Base-by-base conservation (phyloP, 2,797 vertebrate species). In the Pipistrellus pipistrellus region DNA sequence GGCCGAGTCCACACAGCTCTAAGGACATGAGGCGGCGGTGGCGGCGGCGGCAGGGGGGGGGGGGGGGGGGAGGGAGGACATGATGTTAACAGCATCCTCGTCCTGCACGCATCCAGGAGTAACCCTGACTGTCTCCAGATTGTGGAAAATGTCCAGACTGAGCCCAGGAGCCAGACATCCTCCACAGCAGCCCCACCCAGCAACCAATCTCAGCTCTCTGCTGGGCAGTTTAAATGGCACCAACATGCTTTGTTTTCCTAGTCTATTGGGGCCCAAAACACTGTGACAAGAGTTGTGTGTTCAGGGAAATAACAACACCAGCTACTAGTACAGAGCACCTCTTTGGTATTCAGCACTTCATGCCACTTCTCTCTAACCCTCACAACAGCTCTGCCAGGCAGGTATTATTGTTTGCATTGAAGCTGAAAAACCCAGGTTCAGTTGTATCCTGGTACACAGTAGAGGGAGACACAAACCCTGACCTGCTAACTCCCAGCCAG, bases 241-340 rank as follows among this genome's bases (percentile, higher is more conserved):
- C 30, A 44, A 4, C 44, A 35, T 20, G 8, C 10, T 80, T 73
- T 77, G 35, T 94, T 76, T 35, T 77, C 64, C 91, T 53, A 48
- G 44, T 35, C 46, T 30, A 38, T 18, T 27, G 44, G 51, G 32
- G 32, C 32, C 75, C 90, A 69, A 76, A 94, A 72, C 38, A 80
- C 41, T 46, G 46, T 86, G 69, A 89, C 23, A 20, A 53, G 80
- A 93, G 44, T 35, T 88, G 75, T 83, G 17, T 71, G 84, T 92
- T 66, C 72, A 85, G 84, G 72, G 68, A 93, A 90, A 68, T 32
- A 90, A 44, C 32, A 91, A 44, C 27, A 41, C 38, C 32, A 72
- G 59, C 23, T 75, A 53, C 32, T 23, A 71, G 32, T 21, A 73
- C 38, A 55, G 48, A 87, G 32, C 69, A 53, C 23, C n/a, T 66